Conservation (phyloP, 1,140 invertebrate genomes). For the Eriosoma lanigerum region DNA sequence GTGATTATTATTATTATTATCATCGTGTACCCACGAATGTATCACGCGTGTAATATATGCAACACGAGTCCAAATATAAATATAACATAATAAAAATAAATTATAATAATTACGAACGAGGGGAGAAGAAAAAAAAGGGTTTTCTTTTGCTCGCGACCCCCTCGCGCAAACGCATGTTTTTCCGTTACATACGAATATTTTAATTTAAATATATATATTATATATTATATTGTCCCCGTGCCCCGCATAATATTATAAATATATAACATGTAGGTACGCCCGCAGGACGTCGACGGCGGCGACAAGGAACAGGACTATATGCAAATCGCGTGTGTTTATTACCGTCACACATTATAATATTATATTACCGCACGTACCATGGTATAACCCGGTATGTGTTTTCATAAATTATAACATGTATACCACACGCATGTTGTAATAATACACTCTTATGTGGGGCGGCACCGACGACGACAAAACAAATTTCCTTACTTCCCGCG, state of each 20-base stretch:
- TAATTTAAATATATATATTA: too few species aligned
- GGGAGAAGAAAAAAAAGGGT: background rate
- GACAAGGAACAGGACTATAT: conserved; percentile 1
- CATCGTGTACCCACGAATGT: background rate
- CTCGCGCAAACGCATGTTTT: background rate
- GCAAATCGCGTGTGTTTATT: conserved; percentile 37
- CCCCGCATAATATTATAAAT: too few species aligned
- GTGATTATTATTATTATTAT: too few species aligned
- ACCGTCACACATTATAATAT: background rate
- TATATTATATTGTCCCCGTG: too few species aligned
- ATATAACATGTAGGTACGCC: too few species aligned
- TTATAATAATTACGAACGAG: conserved; percentile 4
- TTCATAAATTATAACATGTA: background rate
- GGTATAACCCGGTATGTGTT: background rate
- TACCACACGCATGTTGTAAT: background rate
- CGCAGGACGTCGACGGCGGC: background rate
- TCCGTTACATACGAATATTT: conserved; percentile 15
- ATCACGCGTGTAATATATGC: background rate
- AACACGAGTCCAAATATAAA: background rate
- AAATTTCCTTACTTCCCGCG: background rate
- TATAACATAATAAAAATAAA: conserved; percentile 25
- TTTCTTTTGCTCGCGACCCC: background rate
- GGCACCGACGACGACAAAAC: background rate
- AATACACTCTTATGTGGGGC: background rate
- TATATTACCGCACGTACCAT: background rate